Percentiles rank a stretch among this genome's conserved stretches.
These are phyloP conservation scores for Tragelaphus buxtoni DNA, from an alignment of 2,113 vertebrate species.

Conservation along the genomic window DNA sequence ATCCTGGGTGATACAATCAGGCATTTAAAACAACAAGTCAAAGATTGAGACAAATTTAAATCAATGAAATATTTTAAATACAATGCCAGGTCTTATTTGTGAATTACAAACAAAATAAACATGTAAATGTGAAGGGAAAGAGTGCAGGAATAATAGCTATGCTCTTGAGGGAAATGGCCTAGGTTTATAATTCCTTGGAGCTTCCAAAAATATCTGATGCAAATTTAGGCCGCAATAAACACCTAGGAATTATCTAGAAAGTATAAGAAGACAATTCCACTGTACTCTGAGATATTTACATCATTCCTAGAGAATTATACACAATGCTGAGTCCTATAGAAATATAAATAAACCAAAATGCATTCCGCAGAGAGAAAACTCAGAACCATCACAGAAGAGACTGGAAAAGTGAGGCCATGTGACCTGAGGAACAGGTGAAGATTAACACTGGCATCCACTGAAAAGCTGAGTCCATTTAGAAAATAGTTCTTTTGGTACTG, in stretches of 20 bases:
- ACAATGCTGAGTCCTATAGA: not conserved
- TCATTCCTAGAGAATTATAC: conserved; percentile 34
- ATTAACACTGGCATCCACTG: not conserved
- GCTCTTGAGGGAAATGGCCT: not conserved
- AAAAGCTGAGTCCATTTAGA: not conserved
- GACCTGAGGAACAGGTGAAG: not conserved
- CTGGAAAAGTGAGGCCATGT: not conserved
- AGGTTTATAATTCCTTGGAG: not conserved
- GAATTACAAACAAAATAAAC: not conserved
- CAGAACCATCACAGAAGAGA: not conserved
- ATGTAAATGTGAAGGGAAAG: not conserved
- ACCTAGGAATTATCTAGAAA: conserved; percentile 40
- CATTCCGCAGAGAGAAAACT: not conserved
- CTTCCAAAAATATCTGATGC: not conserved
- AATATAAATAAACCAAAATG: conserved; percentile 4
- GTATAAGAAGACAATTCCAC: not conserved
- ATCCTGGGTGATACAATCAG: not conserved
- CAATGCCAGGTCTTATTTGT: not conserved
- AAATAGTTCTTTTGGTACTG: not conserved
- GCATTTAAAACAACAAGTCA: not conserved
- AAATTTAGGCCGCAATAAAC: conserved; percentile 3
- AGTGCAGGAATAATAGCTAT: not conserved
- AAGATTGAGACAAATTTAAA: not conserved
- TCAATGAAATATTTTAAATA: not conserved
- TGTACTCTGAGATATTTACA: not conserved